Base-by-base conservation (phyloP, 2,113 vertebrate species). In the Ranitomeya imitator region DNA sequence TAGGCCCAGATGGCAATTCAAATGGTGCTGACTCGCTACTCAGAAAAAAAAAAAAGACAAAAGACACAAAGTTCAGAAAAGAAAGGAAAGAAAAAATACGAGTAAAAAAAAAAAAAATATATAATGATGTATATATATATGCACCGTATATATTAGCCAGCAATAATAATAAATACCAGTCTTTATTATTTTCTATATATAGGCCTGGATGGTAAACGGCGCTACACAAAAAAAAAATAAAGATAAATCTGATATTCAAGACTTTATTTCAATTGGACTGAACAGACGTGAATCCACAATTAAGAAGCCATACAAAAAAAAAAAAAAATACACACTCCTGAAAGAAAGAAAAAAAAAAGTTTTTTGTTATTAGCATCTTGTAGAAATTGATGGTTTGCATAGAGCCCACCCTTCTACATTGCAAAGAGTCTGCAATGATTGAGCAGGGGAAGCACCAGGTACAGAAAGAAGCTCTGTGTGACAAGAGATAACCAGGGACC, bases 191-290 rank as follows among this genome's bases (percentile, higher is more conserved):
- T 18, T 19, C 60, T 19, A 61, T 61, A 61, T 15, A 5, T 61
- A 15, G 7, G 60, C 6, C 4, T 4, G 18, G 15, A 61, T 61
- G 5, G 26, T 61, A 6, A 31, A 31, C 26, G 26, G 26, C 26
- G 26, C 26, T 69, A n/a, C 23, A 69, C 65, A 26, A 54, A 57
- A 79, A 16, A 6, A 71, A 74, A 14, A 71, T 26, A 13, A 10
- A 23, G 13, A 79, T 23, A 60, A 80, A 19, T 80, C 26, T 61
- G 4, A 80, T 79, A 57, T 79, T 60, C 15, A 80, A 80, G 79
- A 31, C 18, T 79, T 80, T 80, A 80, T 80, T 80, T 31, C 14
- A 80, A 80, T 80, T 80, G 79, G 23, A 60, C 55, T 60, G 55
- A 26, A 80, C 23, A 80, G 26, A 60, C 26, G 37, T 61, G 79